Conservation (phyloP, 2,797 vertebrate genomes). For the Aratinga solstitialis region DNA sequence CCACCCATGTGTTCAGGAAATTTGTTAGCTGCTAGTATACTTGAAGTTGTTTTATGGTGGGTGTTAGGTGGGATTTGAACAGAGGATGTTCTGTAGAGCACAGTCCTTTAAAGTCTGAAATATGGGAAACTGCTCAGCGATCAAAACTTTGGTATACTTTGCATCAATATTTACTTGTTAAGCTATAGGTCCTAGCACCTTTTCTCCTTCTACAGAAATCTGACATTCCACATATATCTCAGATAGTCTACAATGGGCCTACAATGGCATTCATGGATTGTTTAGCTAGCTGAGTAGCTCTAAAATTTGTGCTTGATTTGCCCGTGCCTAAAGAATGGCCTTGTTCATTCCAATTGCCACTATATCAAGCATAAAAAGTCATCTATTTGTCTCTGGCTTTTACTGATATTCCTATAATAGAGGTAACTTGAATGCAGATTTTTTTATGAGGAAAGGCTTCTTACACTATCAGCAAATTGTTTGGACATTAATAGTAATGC, state of each 20-base stretch:
- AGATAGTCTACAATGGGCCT: background rate
- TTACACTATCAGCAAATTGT: background rate
- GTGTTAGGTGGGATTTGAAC: background rate
- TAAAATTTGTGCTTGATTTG: background rate
- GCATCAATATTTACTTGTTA: background rate
- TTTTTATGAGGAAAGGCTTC: background rate
- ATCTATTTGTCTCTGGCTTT: background rate
- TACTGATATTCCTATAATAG: background rate
- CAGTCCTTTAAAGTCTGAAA: background rate
- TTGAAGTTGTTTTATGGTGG: background rate
- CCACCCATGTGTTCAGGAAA: rapidly evolving
- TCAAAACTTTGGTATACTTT: background rate
- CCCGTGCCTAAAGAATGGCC: background rate
- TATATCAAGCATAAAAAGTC: background rate
- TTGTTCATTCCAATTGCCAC: background rate
- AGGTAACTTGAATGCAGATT: background rate
- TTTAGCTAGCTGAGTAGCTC: background rate
- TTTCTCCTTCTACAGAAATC: background rate
- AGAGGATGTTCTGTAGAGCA: background rate
- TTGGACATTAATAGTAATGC: background rate
- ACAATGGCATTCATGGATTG: background rate
- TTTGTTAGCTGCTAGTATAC: background rate
- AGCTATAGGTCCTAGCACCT: background rate
- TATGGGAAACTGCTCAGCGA: background rate
- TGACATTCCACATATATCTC: background rate